phyloP scores from a whole-genome alignment of 2,113 vertebrate genomes.

The Urocynchramus pylzowi region DNA sequence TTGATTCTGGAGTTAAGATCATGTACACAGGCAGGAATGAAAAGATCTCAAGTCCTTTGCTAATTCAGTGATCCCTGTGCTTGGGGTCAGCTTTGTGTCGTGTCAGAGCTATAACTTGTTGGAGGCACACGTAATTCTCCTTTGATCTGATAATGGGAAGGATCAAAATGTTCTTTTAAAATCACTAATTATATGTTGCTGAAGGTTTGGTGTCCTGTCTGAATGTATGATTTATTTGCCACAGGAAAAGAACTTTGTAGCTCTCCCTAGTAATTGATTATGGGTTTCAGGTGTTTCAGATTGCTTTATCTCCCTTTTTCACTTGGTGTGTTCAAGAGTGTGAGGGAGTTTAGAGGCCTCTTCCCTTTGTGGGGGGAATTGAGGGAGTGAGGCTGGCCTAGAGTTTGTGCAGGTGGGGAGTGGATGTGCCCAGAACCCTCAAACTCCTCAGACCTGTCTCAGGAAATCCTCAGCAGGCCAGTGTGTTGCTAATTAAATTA shows the following conservation, averaged over 20 bases:
- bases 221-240: background rate
- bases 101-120: background rate
- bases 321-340: background rate
- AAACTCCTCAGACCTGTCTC: background rate
- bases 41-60: background rate
- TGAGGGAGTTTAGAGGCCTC: background rate
- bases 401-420: background rate
- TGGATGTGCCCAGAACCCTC: background rate
- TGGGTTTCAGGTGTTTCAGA: background rate
- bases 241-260: background rate
- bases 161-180: conserved; percentile 15
- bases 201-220: background rate
- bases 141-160: background rate
- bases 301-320: background rate
- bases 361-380: background rate
- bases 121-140: background rate
- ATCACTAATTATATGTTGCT: background rate
- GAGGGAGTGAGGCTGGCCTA: background rate
- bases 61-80: background rate
- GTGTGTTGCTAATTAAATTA: background rate
- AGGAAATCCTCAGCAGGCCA: background rate
- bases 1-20: background rate
- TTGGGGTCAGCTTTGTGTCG: background rate
- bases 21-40: background rate
- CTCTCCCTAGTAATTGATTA: background rate